Evolutionary conservation across 2,888 invertebrate species (phyloP), one percentile per base, ranked within the genome.

Genomic region (Allophyes oxyacanthae): DNA sequence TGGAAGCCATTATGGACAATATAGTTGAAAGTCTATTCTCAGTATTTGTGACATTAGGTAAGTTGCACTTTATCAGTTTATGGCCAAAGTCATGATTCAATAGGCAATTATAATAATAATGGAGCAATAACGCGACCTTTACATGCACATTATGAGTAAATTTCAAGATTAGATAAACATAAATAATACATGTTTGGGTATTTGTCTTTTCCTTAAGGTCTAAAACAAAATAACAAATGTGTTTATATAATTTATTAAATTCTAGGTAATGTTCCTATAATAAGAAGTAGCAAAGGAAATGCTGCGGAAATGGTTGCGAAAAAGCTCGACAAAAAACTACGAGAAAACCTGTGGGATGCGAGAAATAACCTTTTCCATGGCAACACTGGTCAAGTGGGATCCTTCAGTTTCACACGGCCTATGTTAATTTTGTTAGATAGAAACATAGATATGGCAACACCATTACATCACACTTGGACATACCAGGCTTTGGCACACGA

Each of bases 391-490:
- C 95, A 98, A 89, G 94, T 95, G 0, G 97, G 97, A 0, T 95
- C 95, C 50, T 96, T 96, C 80, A 98, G 98, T 87, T 99, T 99
- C 86, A 99, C 99, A 80, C 94, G 99, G 43, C 99, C 99, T 0
- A 95, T 99, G 78, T 93, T 99, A 30, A 97, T 99, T 68, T 93
- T 99, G 60, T 93, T 99, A 53, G 99, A 99, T 88, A 95, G 99
- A 60, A 99, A 98, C 89, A 95, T 99, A 68, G 99, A 99, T 88
- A 96, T 99, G 96, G 99, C 99, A 1, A 99, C 99, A 37, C 99
- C 99, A 20, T 92, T 99, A 60, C 99, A 99, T 94, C 99, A 99
- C 89, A 99, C 99, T 0, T 99, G 99, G 99, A 99, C 99, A 0
- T 99, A 99, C 89, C 99, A 99, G 90, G 99, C 99, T 0, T 91